phyloP scores from a whole-genome alignment of 2,113 vertebrate genomes.

The Choloepus hoffmanni region DNA sequence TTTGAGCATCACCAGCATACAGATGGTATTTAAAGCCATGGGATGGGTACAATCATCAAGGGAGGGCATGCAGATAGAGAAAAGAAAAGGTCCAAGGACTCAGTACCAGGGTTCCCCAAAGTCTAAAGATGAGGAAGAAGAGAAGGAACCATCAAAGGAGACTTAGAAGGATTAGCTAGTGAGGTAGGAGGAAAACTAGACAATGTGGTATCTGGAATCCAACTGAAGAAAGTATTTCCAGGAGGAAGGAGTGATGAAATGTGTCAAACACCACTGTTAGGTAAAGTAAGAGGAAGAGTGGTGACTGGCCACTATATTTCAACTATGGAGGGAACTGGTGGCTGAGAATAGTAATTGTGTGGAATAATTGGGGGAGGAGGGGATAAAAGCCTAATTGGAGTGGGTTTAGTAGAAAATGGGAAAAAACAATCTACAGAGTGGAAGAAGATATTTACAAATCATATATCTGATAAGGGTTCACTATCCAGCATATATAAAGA shows the following conservation, averaged over 20 bases:
- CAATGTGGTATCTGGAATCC: background rate
- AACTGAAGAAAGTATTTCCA: constrained; percentile 1
- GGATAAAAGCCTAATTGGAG: background rate
- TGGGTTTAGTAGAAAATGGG: background rate
- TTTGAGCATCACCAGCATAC: background rate
- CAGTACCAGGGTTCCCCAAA: background rate
- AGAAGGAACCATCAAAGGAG: background rate
- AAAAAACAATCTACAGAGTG: background rate
- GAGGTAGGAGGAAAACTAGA: background rate
- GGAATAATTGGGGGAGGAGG: background rate
- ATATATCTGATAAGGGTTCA: too few species aligned
- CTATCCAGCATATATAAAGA: too few species aligned
- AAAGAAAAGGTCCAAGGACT: background rate
- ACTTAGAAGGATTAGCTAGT: background rate
- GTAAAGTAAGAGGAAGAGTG: background rate
- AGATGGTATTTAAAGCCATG: background rate
- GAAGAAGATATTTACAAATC: too few species aligned
- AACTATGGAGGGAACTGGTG: background rate
- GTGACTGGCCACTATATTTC: background rate
- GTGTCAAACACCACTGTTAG: background rate
- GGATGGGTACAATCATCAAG: background rate
- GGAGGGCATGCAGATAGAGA: background rate
- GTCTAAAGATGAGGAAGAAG: background rate
- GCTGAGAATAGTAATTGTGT: constrained; percentile 5
- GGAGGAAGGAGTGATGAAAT: background rate